Percentiles rank a stretch among this genome's conserved stretches.
phyloP scores from a whole-genome alignment of 92 coral and sea anemone genomes.

The Umimayanthus chanpuru region DNA sequence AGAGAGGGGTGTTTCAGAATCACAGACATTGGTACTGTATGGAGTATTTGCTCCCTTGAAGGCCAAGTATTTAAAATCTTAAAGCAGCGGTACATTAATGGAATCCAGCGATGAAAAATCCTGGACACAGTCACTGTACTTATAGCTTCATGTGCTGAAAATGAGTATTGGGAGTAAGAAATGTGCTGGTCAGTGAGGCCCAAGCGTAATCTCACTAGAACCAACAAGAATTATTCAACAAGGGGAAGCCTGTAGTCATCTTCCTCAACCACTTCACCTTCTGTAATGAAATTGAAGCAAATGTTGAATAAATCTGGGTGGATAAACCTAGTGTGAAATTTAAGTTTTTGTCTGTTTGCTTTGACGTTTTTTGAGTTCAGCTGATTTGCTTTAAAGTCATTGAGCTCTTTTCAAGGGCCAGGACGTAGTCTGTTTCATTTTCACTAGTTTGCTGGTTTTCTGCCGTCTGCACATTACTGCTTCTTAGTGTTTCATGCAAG shows the following conservation, averaged over 20 bases:
- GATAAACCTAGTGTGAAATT: conserved; percentile 38
- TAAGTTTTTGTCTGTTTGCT: conserved; percentile 29
- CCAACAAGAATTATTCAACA: conserved; percentile 32
- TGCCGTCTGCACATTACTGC: conserved; percentile 22
- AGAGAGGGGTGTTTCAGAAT: conserved; percentile 44
- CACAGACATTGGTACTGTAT: conserved; percentile 38
- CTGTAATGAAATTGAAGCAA: conserved; percentile 36
- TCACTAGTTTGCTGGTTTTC: conserved; percentile 6
- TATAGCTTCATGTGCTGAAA: conserved; percentile 11
- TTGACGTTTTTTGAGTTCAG: conserved; percentile 35
- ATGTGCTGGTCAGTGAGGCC: conserved; percentile 43
- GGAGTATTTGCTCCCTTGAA: conserved; percentile 30
- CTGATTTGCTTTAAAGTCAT: conserved; percentile 26
- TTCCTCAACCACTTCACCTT: conserved; percentile 46
- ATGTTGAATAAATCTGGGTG: conserved; percentile 36
- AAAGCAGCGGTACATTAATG: conserved; percentile 39
- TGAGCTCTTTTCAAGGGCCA: conserved; percentile 36
- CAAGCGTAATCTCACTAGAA: conserved; percentile 39
- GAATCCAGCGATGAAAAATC: conserved; percentile 45
- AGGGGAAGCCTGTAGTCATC: conserved; percentile 23
- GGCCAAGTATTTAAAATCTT: conserved; percentile 44
- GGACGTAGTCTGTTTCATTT: neutral
- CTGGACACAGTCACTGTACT: conserved; percentile 23
- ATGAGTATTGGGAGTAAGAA: conserved; percentile 37
- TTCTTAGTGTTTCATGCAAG: neutral